These are phyloP conservation scores for Metopia argyrocephala DNA, from an alignment of 2,888 invertebrate species.

Conservation along the genomic window DNA sequence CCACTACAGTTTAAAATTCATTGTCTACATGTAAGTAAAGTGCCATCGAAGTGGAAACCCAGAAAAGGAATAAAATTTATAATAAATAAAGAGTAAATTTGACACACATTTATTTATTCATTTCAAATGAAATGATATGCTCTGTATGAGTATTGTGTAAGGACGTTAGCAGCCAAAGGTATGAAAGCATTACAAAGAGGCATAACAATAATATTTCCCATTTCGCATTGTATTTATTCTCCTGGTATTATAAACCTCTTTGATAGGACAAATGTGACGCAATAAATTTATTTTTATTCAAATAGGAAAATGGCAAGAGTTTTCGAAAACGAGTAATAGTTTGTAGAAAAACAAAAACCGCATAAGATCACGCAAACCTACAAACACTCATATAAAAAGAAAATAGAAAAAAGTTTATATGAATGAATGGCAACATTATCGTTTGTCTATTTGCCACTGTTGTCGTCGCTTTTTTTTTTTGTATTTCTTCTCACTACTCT, in stretches of 20 bases:
- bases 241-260: slow-evolving; percentile 40
- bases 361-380: not conserved
- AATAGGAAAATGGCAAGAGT: slow-evolving; percentile 47
- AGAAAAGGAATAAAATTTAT: slow-evolving; percentile 10
- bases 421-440: slow-evolving; percentile 43
- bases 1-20: not conserved
- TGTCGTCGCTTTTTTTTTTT: not conserved
- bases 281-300: slow-evolving; percentile 62
- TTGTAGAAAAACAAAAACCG: slow-evolving; percentile 11
- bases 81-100: slow-evolving; percentile 15
- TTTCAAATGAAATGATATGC: slow-evolving; percentile 2
- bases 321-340: slow-evolving; percentile 43
- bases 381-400: not conserved
- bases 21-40: slow-evolving; percentile 66
- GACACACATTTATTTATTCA: slow-evolving; percentile 31
- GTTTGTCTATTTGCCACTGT: slow-evolving; percentile 36
- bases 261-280: slow-evolving; percentile 56
- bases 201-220: slow-evolving; percentile 20
- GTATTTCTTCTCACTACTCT: no score
- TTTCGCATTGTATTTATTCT: not conserved
- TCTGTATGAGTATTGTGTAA: not conserved
- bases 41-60: not conserved
- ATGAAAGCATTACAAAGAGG: not conserved
- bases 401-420: not conserved
- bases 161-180: not conserved